These are phyloP conservation scores for Pinctada fucata DNA, from an alignment of 2,888 invertebrate species.

Conservation along the genomic window DNA sequence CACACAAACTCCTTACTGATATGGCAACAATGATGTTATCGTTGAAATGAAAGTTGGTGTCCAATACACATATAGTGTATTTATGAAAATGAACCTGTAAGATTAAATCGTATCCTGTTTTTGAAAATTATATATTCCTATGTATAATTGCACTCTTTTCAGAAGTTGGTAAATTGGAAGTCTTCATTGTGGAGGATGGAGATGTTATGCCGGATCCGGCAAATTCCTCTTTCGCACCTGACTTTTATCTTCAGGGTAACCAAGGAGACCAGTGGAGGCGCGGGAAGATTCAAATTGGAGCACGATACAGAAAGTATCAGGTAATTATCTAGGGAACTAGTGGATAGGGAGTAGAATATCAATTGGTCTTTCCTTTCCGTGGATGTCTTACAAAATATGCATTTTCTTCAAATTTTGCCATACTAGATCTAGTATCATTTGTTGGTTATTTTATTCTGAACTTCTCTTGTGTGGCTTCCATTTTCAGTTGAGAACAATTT, in stretches of 20 bases:
- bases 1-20: too few relatives aligned
- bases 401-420: not conserved
- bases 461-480: too few relatives aligned
- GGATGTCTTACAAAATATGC: not conserved
- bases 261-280: constrained; percentile 57
- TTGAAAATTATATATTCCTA: too few relatives aligned
- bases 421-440: too few relatives aligned
- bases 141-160: not conserved
- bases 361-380: not conserved
- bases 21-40: too few relatives aligned
- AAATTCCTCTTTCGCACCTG: not conserved
- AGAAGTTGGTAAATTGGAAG: constrained; percentile 25
- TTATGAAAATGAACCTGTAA: too few relatives aligned
- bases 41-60: too few relatives aligned
- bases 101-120: too few relatives aligned
- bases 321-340: constrained; percentile 5
- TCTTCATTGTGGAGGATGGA: constrained; percentile 7
- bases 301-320: constrained; percentile 6
- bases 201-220: not conserved
- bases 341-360: not conserved
- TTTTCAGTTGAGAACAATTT: too few relatives aligned
- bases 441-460: too few relatives aligned
- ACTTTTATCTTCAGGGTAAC: constrained; percentile 44
- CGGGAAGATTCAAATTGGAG: constrained; percentile 34
- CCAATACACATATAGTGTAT: too few relatives aligned